A percentile compares a stretch with the other conserved stretches of the same genome.
These are phyloP conservation scores for Mixornis gularis DNA, from an alignment of 2,113 vertebrate species.

Conservation along the genomic window DNA sequence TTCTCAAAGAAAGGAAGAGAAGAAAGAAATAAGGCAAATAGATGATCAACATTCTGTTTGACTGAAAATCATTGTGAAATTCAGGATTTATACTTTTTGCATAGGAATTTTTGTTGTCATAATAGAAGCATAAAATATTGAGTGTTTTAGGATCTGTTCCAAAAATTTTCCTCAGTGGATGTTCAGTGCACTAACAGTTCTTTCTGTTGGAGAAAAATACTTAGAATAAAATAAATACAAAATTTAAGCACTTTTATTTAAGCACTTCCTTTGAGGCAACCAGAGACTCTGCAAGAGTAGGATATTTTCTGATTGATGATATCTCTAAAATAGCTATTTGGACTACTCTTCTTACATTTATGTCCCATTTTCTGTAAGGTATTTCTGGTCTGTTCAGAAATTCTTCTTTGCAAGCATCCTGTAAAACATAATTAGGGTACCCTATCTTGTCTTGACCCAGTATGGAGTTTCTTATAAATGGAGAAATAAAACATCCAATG, in stretches of 20 bases:
- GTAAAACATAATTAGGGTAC: slow-evolving; percentile 22
- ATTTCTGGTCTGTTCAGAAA: slow-evolving; percentile 26
- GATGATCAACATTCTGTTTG: not conserved
- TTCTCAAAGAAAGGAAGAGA: not conserved
- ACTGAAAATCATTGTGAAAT: not conserved
- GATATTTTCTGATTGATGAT: slow-evolving; percentile 31
- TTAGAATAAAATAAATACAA: not conserved
- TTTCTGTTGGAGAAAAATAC: not conserved
- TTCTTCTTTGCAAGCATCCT: slow-evolving; percentile 5
- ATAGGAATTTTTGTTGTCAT: not conserved
- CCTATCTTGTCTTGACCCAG: not conserved
- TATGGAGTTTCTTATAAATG: not conserved
- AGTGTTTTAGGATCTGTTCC: not conserved
- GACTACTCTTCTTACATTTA: not conserved
- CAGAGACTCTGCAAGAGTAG: not conserved
- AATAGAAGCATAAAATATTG: not conserved
- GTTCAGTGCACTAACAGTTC: not conserved
- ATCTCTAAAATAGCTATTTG: slow-evolving; percentile 13
- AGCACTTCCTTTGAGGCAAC: not conserved
- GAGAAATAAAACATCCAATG: not conserved
- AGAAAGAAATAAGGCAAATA: not conserved
- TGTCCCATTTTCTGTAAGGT: not conserved
- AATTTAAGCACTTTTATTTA: not conserved
- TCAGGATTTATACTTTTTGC: not conserved
- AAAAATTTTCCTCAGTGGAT: not conserved